Base-by-base conservation (phyloP, 1,140 invertebrate species). In the Orchesella cincta region DNA sequence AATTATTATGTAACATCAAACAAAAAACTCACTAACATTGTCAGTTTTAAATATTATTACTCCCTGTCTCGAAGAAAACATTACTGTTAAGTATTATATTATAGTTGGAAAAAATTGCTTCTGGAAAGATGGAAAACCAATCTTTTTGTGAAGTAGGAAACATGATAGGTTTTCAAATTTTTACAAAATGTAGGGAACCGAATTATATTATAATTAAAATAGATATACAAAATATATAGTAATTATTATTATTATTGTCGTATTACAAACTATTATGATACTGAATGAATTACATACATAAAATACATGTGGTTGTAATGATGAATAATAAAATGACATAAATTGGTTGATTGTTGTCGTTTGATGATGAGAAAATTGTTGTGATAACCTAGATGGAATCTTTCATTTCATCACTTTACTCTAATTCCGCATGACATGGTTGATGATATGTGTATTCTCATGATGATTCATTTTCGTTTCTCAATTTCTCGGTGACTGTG, bases 241-340 rank as follows among this genome's bases (percentile, higher is more conserved):
- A 67, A 67, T 67, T 31, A 67, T 31, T 5, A 67, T 31, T 5
- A 67, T 67, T 8, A 31, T 33, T 31, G n/a, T 67, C n/a, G n/a
- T 67, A 67, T 67, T 62, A 18, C 54, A 67, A 18, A 67, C n/a
- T 8, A 67, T 67, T 67, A 67, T 33, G 8, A 67, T 31, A 67
- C 5, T 46, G 5, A 67, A 67, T 31, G 12, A 31, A 12, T 8
- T 31, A 26, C 3, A 23, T 57, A 57, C 52, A 57, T 57, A 23
- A 3, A 57, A 18, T 46, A 46, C 39, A 46, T 57, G 23, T 18
- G 62, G 62, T 67, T 67, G 62, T 67, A 67, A 67, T 67, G 31
- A 67, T 33, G 62, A 67, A 33, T 67, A 67, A 67, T 67, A 67
- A 67, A 67, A 67, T 67, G 62, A 67, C 62, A 57, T 57, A n/a